These are phyloP conservation scores for Coregonus clupeaformis DNA, from an alignment of 2,113 vertebrate genomes.

Conservation along the genomic window DNA sequence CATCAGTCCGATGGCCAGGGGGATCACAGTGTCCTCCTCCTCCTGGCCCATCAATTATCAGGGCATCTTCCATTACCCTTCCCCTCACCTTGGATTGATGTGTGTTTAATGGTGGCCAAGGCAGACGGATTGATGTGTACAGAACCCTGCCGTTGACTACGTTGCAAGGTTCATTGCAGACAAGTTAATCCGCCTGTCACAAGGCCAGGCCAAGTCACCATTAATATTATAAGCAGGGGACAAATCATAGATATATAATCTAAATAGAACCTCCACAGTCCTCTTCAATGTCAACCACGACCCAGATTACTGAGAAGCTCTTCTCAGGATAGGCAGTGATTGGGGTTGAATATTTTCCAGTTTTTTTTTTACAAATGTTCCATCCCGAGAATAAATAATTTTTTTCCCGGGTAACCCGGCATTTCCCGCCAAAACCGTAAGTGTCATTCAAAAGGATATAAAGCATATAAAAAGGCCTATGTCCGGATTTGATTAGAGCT, in stretches of 20 bases:
- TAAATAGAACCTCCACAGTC: constrained; percentile 11
- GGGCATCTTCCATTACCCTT: constrained; percentile 41
- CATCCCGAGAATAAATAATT: too few relatives aligned
- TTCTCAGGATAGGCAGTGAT: constrained; percentile 3
- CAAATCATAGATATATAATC: constrained; percentile 39
- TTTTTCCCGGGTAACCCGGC: too few relatives aligned
- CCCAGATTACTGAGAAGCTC: constrained; percentile 21
- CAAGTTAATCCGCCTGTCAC: constrained; percentile 58
- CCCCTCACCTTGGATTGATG: constrained; percentile 57
- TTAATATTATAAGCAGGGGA: constrained; percentile 59
- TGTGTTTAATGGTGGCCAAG: constrained; percentile 46
- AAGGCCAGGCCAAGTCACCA: constrained; percentile 35
- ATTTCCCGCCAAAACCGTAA: too few relatives aligned
- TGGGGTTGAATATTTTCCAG: too few relatives aligned
- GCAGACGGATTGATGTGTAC: constrained; percentile 58
- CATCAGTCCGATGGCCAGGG: background rate
- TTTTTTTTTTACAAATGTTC: too few relatives aligned
- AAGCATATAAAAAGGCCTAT: too few relatives aligned
- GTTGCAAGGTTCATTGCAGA: constrained; percentile 63
- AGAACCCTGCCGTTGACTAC: constrained; percentile 51
- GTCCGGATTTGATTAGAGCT: too few relatives aligned
- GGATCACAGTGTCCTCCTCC: background rate
- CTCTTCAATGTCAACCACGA: constrained; percentile 28
- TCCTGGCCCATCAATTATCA: constrained; percentile 39
- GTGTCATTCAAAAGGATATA: too few relatives aligned